phyloP scores from a whole-genome alignment of 2,113 vertebrate species.

The Trogon surrucura region DNA sequence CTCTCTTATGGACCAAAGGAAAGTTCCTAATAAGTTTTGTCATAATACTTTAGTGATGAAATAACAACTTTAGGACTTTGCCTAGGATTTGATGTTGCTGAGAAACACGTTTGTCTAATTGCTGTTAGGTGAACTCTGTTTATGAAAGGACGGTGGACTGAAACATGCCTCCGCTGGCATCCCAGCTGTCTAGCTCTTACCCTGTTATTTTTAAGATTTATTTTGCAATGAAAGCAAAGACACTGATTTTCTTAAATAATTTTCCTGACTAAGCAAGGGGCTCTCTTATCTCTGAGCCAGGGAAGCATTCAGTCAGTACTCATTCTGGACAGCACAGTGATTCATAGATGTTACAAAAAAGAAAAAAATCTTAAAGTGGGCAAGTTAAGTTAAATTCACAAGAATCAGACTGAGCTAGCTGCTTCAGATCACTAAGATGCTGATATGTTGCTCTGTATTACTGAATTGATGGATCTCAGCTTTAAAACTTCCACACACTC shows the following conservation, averaged over 20 bases:
- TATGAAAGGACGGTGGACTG: neutral
- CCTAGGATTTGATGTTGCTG: neutral
- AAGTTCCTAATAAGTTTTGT: neutral
- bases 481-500: neutral
- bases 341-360: conserved; percentile 48
- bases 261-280: conserved; percentile 58
- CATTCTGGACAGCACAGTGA: neutral
- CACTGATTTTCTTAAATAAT: conserved; percentile 55
- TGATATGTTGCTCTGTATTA: neutral
- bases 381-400: conserved; percentile 58
- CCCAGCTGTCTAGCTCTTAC: neutral
- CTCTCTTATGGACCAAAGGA: neutral
- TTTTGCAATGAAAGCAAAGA: conserved; percentile 45
- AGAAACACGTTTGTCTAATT: conserved; percentile 7
- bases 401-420: conserved; percentile 38
- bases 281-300: conserved; percentile 62
- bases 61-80: neutral
- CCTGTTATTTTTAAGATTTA: conserved; percentile 24
- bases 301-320: conserved; percentile 35
- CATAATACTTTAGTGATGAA: neutral
- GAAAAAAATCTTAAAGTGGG: conserved; percentile 22
- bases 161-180: neutral
- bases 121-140: neutral
- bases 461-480: neutral
- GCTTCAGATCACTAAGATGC: neutral